Evolutionary conservation across 2,888 invertebrate genomes (phyloP).

Genomic region (Caenorhabditis panamensis): DNA sequence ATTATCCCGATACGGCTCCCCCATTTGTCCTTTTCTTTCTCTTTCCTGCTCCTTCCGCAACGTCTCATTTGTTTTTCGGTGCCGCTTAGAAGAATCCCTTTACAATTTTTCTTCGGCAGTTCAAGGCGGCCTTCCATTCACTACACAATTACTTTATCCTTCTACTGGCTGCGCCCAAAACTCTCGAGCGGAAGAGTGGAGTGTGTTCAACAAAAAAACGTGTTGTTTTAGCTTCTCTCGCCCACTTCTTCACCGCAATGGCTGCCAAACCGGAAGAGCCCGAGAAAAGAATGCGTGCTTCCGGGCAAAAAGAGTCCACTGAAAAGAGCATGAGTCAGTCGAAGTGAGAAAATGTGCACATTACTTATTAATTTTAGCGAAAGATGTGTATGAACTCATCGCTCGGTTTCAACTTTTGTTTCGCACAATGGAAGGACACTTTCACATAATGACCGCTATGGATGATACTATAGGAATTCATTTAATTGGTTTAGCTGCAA

Average conservation of each 20-base stretch:
- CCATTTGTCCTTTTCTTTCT: slow-evolving; percentile 7
- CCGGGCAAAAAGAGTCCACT: too few species aligned
- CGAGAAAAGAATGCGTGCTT: background rate
- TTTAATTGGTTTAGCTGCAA: background rate
- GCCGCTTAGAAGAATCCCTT: background rate
- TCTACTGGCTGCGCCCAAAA: background rate
- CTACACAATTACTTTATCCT: background rate
- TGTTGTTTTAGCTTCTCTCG: background rate
- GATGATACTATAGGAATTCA: slow-evolving; percentile 2
- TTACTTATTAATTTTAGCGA: background rate
- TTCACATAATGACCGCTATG: background rate
- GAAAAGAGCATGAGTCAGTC: too few species aligned
- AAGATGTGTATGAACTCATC: background rate
- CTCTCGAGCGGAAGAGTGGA: background rate
- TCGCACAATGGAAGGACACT: background rate
- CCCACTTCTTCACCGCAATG: background rate
- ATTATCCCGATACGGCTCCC: slow-evolving; percentile 9
- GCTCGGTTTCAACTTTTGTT: background rate
- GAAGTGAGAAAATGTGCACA: too few species aligned
- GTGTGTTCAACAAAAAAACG: background rate
- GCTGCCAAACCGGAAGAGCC: background rate
- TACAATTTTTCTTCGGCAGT: background rate
- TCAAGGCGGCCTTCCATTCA: background rate
- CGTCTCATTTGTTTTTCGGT: slow-evolving; percentile 3
- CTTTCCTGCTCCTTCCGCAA: background rate